phyloP scores from a whole-genome alignment of 1,140 invertebrate genomes.

The Papilio helenus region DNA sequence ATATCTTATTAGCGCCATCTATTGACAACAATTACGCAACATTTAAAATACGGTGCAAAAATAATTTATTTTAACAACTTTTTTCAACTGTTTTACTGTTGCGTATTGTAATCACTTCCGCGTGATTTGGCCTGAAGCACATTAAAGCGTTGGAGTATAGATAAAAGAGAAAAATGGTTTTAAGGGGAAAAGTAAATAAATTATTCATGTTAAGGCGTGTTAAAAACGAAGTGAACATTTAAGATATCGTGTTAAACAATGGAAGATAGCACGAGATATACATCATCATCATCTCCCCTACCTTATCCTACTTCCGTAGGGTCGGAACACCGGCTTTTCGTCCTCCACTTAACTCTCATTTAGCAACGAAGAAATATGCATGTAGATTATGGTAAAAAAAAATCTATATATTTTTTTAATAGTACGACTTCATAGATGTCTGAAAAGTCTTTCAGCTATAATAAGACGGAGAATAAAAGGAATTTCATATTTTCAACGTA shows the following conservation, averaged over 20 bases:
- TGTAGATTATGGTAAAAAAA: neutral
- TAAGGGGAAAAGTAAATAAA: neutral
- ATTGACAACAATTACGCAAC: neutral
- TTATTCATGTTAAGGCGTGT: slow-evolving; percentile 5
- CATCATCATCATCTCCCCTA: too few relatives aligned
- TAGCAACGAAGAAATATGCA: neutral
- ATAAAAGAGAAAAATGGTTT: slow-evolving; percentile 23
- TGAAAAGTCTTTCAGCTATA: too few relatives aligned
- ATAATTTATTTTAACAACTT: neutral
- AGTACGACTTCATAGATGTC: too few relatives aligned
- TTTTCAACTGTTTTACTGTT: neutral
- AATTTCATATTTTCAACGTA: too few relatives aligned
- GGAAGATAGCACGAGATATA: neutral
- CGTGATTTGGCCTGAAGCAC: neutral
- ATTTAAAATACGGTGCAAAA: too few relatives aligned
- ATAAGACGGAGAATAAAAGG: too few relatives aligned
- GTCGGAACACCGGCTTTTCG: too few relatives aligned
- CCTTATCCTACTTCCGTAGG: too few relatives aligned
- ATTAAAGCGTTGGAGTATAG: slow-evolving; percentile 15
- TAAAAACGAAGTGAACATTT: neutral
- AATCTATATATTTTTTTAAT: neutral
- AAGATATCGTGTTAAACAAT: neutral
- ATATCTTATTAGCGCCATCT: neutral
- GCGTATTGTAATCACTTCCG: slow-evolving; percentile 2
- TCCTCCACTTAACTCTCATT: neutral